Base-by-base conservation (phyloP, 1,140 invertebrate genomes). In the Hermetia illucens region DNA sequence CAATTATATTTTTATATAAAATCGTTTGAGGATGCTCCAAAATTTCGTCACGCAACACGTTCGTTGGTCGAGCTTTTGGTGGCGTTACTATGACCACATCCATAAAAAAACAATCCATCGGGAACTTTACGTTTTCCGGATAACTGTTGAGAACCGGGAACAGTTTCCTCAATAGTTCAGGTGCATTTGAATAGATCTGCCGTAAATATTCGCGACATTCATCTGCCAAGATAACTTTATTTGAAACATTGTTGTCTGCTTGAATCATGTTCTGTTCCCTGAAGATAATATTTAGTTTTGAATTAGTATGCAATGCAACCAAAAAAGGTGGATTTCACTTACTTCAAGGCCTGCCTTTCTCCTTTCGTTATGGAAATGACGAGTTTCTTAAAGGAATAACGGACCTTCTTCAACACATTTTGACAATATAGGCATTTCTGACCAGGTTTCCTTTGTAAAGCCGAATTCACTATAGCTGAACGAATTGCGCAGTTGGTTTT, bases 21-120 rank as follows among this genome's bases (percentile, higher is more conserved):
- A 72, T 67, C 22, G 84, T 85, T 50, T 90, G 83, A 5, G 82
- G 73, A 69, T 90, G 80, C 51, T 94, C 90, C 38, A 77, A 65
- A 19, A 83, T 62, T 53, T 77, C 71, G 30, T 75, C 79, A 41
- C 73, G 68, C 22, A 88, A 51, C 31, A 76, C 57, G 53, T 78
- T 80, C 22, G 70, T 66, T 22, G 94, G 93, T 49, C 95, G 70
- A 13, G 83, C 82, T 52, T 77, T 80, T 2, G 83, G 75, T 12
- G 95, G 92, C 20, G 87, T 68, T 3, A 99, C 90, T 6, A 82
- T 72, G 27, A 98, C 56, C 0, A 80, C 63, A 41, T 88, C 75
- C 46, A 90, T 70, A 49, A 95, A 98, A 55, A 98, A 90, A 34
- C 85, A 55, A 67, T 98, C 88, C 9, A 85, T 84, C 0, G 90